Evolutionary conservation across 92 coral and sea anemone species (phyloP).

Genomic region (Parazoanthus darwini): DNA sequence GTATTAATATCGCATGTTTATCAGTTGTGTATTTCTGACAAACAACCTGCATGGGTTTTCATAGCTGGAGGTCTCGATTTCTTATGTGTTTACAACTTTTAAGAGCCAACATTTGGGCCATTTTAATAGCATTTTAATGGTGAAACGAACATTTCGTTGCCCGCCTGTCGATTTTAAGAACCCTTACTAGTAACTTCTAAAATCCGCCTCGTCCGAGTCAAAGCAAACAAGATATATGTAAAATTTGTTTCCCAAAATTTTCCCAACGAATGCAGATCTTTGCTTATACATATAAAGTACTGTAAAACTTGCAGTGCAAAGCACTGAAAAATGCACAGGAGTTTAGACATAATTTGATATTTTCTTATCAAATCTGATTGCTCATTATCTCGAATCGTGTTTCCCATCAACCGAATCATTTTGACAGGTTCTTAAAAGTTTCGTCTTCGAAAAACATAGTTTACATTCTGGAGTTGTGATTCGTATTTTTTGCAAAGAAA

Average conservation of each 20-base stretch:
- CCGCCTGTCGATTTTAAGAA: not conserved
- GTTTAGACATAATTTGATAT: not conserved
- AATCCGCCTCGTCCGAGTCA: not conserved
- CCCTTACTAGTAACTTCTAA: too few relatives aligned
- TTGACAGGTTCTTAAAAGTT: not conserved
- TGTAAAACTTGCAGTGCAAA: not conserved
- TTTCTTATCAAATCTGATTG: not conserved
- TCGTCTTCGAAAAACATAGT: not conserved
- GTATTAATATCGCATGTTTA: constrained; percentile 27
- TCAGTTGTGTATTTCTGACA: not conserved
- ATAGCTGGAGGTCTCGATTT: constrained; percentile 29
- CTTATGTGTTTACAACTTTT: constrained; percentile 6
- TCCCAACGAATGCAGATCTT: not conserved
- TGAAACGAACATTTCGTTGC: not conserved
- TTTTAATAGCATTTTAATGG: not conserved
- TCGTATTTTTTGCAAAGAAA: constrained; percentile 7
- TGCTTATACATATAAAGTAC: not conserved
- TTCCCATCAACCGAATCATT: constrained; percentile 1
- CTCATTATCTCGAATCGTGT: not conserved
- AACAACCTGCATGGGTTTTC: not conserved
- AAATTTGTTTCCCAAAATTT: not conserved
- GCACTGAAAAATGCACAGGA: not conserved
- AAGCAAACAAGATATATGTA: not conserved
- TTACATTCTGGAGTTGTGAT: not conserved
- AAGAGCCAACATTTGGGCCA: not conserved